These are phyloP conservation scores for Rhopalosiphum nymphaeae DNA, from an alignment of 2,888 invertebrate genomes.

Conservation along the genomic window DNA sequence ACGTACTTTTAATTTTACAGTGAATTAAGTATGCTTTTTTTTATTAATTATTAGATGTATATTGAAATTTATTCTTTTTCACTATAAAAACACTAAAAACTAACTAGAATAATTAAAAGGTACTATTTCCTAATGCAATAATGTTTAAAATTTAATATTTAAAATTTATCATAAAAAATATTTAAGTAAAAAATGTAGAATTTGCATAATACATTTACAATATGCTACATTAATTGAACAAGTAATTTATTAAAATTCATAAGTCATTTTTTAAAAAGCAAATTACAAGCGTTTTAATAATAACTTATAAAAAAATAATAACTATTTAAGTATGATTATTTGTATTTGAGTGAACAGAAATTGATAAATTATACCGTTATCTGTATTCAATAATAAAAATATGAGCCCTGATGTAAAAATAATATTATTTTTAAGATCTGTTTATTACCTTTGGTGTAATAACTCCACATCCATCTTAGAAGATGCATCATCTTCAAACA, in stretches of 20 bases:
- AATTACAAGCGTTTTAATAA: background rate
- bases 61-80: background rate
- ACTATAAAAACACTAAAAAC: background rate
- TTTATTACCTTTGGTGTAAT: constrained; percentile 60
- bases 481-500: constrained; percentile 62
- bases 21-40: background rate
- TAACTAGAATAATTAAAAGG: background rate
- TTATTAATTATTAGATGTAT: background rate
- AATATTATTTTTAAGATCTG: background rate
- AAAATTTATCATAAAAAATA: background rate
- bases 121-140: background rate
- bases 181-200: background rate
- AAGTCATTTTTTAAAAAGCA: background rate
- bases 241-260: background rate
- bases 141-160: background rate
- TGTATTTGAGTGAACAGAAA: background rate
- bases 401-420: background rate
- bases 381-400: background rate
- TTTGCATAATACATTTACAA: background rate
- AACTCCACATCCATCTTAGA: constrained; percentile 43
- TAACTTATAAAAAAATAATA: background rate
- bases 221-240: background rate
- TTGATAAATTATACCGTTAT: background rate
- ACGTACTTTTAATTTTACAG: too few species aligned
- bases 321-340: background rate